Base-by-base conservation (phyloP, 1,140 invertebrate genomes). In the Drosophila littoralis region DNA sequence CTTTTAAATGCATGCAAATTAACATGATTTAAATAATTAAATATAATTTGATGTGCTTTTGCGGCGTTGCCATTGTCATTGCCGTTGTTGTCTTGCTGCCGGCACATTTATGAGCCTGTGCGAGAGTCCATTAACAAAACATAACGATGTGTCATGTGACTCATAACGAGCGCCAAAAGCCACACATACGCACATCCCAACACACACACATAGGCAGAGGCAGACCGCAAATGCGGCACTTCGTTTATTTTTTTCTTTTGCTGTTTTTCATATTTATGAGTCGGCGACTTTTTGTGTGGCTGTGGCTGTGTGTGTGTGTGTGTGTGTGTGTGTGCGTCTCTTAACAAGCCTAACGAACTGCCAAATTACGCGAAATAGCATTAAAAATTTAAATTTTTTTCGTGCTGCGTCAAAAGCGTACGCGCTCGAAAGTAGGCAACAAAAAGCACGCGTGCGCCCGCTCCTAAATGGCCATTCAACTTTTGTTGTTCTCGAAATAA, bases 21-120 rank as follows among this genome's bases (percentile, higher is more conserved):
- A 89, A 75, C 77, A 78, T 89, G 70, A 88, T 88, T 79, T 88
- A 81, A 89, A 88, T 88, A 88, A 88, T 88, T 89, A 89, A 89
- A 73, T 81, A 75, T 78, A 83, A 88, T 83, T 83, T 88, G 67
- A 89, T 89, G 80, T 88, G 69, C 83, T 82, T 70, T 88, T 69
- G 74, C 63, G 66, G 65, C 61, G 69, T 43, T 70, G 64, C 40
- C 61, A 58, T 55, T 51, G 42, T 46, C 52, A 52, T 48, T 73
- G 66, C 70, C 78, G 33, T 67, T 68, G 8, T 15, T 60, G 22
- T 35, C 50, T 17, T 57, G 57, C 12, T 50, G 58, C 32, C 38
- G 60, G 28, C 54, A 73, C 74, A 63, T 67, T 76, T 76, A 60
- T 82, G 68, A 77, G 67, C 38, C 59, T 45, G 52, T 45, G 61